Evolutionary conservation across 2,888 invertebrate genomes (phyloP).

Genomic region (Noctua janthe): DNA sequence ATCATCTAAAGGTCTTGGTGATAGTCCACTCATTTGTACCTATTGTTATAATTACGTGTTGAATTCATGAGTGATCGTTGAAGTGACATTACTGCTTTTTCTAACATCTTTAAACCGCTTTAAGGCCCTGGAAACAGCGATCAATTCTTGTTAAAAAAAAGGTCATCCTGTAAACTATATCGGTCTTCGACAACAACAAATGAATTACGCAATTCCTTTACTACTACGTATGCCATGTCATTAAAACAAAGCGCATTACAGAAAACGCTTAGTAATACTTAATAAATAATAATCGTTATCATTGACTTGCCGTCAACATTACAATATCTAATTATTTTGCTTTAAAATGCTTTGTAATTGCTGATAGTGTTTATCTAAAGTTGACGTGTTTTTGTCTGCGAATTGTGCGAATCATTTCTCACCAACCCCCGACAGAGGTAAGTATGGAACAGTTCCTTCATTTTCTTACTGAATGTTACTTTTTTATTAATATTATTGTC

Average conservation of each 20-base stretch:
- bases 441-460: slow-evolving; percentile 11
- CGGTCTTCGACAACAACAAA: background rate
- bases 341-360: slow-evolving; percentile 1
- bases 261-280: background rate
- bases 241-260: background rate
- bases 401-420: slow-evolving; percentile 22
- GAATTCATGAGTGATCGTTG: background rate
- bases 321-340: background rate
- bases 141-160: background rate
- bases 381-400: background rate
- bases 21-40: too few species aligned
- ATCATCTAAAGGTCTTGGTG: too few species aligned
- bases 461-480: too few species aligned
- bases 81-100: background rate
- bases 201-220: background rate
- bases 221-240: slow-evolving; percentile 1
- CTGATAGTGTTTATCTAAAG: slow-evolving; percentile 28
- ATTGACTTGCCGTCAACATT: background rate
- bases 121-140: background rate
- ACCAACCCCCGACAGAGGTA: background rate
- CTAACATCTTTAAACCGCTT: background rate
- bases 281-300: background rate
- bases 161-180: too few species aligned
- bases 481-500: background rate
- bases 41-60: background rate